phyloP scores from a whole-genome alignment of 2,113 vertebrate genomes.

The Odocoileus hemionus region DNA sequence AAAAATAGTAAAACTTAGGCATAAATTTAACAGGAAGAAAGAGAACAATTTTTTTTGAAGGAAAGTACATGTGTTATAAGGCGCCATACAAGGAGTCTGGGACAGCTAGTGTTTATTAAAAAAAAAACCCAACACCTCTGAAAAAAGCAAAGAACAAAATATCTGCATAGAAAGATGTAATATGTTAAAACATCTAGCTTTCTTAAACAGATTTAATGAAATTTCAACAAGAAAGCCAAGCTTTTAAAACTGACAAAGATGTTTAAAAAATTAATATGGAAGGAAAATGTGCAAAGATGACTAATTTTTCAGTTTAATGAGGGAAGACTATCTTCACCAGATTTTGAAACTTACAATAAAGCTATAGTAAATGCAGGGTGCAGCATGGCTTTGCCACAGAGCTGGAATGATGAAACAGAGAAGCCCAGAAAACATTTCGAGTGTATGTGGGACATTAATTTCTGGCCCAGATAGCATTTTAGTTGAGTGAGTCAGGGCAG shows the following conservation, averaged over 20 bases:
- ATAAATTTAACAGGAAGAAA: neutral
- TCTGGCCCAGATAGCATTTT: neutral
- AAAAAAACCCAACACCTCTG: neutral
- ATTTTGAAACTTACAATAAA: neutral
- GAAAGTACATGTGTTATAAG: neutral
- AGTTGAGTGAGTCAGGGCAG: neutral
- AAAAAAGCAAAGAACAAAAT: neutral
- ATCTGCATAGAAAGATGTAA: neutral
- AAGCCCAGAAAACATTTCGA: neutral
- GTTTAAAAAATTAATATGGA: neutral
- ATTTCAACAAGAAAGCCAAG: neutral
- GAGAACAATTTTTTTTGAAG: neutral
- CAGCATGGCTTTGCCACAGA: neutral
- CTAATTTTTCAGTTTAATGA: neutral
- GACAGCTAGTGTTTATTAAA: neutral
- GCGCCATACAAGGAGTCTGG: neutral
- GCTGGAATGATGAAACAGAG: neutral
- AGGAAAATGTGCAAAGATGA: neutral
- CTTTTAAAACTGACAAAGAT: neutral
- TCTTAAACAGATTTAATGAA: neutral
- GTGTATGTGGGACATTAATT: neutral
- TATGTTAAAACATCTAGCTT: neutral
- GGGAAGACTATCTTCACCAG: neutral
- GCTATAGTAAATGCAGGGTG: neutral
- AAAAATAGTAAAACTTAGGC: neutral